Evolutionary conservation across 1,140 invertebrate species (phyloP), one percentile per base, ranked within the genome.

Genomic region (Thaumatotibia leucotreta): DNA sequence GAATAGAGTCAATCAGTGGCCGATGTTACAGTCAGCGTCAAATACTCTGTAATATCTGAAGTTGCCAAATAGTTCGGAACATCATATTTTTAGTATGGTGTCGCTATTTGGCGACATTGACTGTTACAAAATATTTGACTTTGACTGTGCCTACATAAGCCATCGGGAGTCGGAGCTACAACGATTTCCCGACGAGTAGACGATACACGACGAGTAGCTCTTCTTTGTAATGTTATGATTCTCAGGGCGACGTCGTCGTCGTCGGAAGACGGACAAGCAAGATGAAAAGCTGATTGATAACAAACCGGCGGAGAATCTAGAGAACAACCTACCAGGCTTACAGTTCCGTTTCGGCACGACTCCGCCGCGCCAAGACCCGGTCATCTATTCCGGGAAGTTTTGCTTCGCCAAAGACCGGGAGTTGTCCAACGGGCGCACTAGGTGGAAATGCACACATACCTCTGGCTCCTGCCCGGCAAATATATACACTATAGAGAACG

Each of bases 401-500:
- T 67, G 68, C 1, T 85, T 78, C 63, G 67, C 75, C 11, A 81
- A 82, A 64, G 80, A 83, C 5, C 72, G 66, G 17, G 74, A 76
- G 29, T 80, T 81, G 8, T 69, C 75, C 5, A 82, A 79, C 27
- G 81, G 83, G 0, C 69, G 67, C 14, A 79, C 76, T 9, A 67
- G 77, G 0, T 85, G 80, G 80, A 71, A 74, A 11, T 83, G 81
- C 22, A 66, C 72, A 0, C 71, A 85, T 69, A 29, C 61, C 2
- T 63, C 69, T 1, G 72, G 70, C 1, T 78, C 64, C 1, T 85
- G 83, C 45, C 69, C 67, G 6, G 76, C 81, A 0, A 79, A 78
- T 62, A 82, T 83, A 4, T 80, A 83, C 61, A 82, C 81, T 5
- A 75, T 82, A 2, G 75, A 82, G 11, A 70, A 73, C 3, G 74